Percentiles rank a stretch among this genome's conserved stretches.
phyloP scores from a whole-genome alignment of 2,797 vertebrate species.

The Babyrousa celebensis region DNA sequence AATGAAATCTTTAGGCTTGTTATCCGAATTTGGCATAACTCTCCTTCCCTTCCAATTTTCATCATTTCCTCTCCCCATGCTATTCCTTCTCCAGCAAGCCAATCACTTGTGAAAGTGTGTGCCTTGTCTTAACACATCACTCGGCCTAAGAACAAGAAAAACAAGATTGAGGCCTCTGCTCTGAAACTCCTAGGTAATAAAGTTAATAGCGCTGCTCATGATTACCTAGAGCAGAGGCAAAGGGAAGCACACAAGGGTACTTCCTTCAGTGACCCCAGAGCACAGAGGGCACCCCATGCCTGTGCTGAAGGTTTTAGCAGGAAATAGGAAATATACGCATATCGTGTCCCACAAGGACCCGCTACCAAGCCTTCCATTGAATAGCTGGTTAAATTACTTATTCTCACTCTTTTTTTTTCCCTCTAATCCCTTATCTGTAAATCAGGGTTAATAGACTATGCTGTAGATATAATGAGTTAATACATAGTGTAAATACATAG shows the following conservation, averaged over 20 bases:
- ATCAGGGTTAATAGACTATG: neutral
- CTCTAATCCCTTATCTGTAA: neutral
- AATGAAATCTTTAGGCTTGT: neutral
- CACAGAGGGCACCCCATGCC: neutral
- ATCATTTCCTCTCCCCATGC: neutral
- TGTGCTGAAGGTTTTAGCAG: neutral
- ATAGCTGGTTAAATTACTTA: neutral
- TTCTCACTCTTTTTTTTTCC: neutral
- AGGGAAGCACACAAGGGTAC: neutral
- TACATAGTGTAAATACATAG: neutral
- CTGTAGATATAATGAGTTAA: neutral
- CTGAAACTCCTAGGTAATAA: conserved; percentile 80
- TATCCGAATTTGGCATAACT: neutral
- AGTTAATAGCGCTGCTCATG: conserved; percentile 56
- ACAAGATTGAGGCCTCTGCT: conserved; percentile 56
- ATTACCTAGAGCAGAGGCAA: conserved; percentile 12
- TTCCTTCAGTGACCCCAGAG: neutral
- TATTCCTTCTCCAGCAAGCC: neutral
- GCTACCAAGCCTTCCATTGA: neutral
- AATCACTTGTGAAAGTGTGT: neutral
- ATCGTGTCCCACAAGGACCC: neutral
- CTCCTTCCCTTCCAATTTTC: neutral
- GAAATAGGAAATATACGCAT: neutral
- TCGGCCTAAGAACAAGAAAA: conserved; percentile 80
- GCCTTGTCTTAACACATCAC: conserved; percentile 32